Conservation (phyloP, 2,888 invertebrate genomes). For the Parnassius smintheus region DNA sequence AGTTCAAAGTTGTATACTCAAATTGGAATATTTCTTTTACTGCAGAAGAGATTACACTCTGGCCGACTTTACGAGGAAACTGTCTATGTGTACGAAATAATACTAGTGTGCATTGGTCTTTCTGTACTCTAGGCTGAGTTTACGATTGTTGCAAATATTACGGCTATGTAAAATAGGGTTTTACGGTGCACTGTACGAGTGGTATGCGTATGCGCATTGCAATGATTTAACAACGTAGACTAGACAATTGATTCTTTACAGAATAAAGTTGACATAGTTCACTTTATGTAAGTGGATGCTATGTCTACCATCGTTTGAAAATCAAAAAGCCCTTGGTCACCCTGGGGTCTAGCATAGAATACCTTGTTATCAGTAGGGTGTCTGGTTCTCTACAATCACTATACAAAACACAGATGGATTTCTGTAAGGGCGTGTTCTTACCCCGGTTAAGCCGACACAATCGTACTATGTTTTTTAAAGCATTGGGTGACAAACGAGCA, state of each 20-base stretch:
- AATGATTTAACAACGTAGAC: slow-evolving; percentile 26
- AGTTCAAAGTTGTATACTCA: not conserved
- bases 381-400: too few species aligned
- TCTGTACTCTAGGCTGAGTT: slow-evolving; percentile 44
- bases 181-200: slow-evolving; percentile 52
- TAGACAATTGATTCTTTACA: not conserved
- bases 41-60: slow-evolving; percentile 19
- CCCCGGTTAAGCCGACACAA: too few species aligned
- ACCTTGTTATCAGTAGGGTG: too few species aligned
- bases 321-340: too few species aligned
- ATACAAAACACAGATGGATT: too few species aligned
- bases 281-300: too few species aligned
- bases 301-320: too few species aligned
- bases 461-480: too few species aligned
- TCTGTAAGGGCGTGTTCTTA: too few species aligned
- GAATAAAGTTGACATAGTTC: too few species aligned
- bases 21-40: slow-evolving; percentile 27
- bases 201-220: slow-evolving; percentile 42
- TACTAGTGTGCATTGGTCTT: slow-evolving; percentile 43
- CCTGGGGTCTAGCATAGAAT: too few species aligned
- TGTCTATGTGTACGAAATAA: slow-evolving; percentile 37
- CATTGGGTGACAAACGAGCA: too few species aligned
- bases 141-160: slow-evolving; percentile 60
- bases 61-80: slow-evolving; percentile 30
- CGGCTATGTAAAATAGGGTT: slow-evolving; percentile 64